These are phyloP conservation scores for Lymantria monacha DNA, from an alignment of 2,888 invertebrate genomes.

Conservation along the genomic window DNA sequence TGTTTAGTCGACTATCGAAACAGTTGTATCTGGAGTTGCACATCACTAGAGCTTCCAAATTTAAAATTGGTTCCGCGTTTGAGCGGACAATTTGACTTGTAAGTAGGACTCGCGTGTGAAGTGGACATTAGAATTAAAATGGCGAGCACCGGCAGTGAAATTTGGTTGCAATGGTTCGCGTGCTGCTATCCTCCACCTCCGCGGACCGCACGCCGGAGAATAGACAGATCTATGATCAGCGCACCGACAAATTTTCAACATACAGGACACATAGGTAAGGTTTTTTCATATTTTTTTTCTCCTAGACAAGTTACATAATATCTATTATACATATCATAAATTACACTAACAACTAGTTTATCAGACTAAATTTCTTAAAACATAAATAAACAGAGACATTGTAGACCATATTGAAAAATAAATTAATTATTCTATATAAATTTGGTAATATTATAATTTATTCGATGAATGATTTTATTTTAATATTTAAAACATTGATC, in stretches of 20 bases:
- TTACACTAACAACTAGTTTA: too few species aligned
- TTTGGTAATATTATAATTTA: too few species aligned
- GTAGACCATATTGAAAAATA: too few species aligned
- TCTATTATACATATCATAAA: neutral
- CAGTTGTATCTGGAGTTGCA: constrained; percentile 34
- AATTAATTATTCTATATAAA: too few species aligned
- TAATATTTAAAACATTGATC: too few species aligned
- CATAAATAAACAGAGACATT: too few species aligned
- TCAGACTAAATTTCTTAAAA: too few species aligned
- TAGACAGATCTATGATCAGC: constrained; percentile 97
- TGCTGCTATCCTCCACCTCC: constrained; percentile 94
- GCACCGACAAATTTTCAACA: constrained; percentile 97
- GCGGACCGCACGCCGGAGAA: constrained; percentile 88
- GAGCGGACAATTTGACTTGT: constrained; percentile 28
- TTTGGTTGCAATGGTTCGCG: constrained; percentile 96
- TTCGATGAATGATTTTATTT: too few species aligned
- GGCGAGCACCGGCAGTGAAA: constrained; percentile 89
- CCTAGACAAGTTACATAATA: neutral
- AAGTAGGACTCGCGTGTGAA: constrained; percentile 39
- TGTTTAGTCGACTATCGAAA: constrained; percentile 39
- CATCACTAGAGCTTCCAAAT: constrained; percentile 33
- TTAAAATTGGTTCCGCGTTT: constrained; percentile 35
- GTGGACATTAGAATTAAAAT: constrained; percentile 68
- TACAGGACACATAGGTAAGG: constrained; percentile 86
- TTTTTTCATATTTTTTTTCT: constrained; percentile 1